Percentiles rank a stretch among this genome's conserved stretches.
Conservation (phyloP, 2,888 invertebrate genomes). For the Lagria hirta region DNA sequence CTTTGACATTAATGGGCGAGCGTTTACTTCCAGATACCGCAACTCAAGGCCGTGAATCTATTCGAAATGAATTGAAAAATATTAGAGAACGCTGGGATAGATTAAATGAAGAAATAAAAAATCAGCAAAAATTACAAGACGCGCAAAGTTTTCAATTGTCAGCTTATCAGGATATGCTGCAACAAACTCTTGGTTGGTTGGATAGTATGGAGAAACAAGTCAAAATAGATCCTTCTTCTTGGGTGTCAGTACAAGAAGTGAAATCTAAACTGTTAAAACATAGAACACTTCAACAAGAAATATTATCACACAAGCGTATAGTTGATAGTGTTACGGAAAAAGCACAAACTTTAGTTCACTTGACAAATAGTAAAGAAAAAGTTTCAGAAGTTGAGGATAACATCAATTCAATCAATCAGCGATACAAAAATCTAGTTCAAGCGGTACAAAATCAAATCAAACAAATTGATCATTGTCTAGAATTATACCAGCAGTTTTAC, state of each 20-base stretch:
- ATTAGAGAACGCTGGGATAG: constrained; percentile 87
- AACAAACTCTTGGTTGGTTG: constrained; percentile 82
- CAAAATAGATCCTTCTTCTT: constrained; percentile 69
- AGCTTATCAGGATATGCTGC: constrained; percentile 82
- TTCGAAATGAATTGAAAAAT: constrained; percentile 80
- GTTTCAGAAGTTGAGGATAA: constrained; percentile 67
- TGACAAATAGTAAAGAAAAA: constrained; percentile 61
- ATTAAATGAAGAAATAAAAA: constrained; percentile 74
- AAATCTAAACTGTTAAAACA: constrained; percentile 81
- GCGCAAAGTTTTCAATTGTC: constrained; percentile 80
- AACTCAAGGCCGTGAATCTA: constrained; percentile 84
- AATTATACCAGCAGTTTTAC: constrained; percentile 83
- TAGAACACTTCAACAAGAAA: constrained; percentile 86
- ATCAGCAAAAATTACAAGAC: constrained; percentile 83
- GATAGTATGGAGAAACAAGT: constrained; percentile 80
- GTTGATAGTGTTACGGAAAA: constrained; percentile 90
- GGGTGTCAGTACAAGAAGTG: constrained; percentile 82
- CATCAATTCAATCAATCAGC: constrained; percentile 70
- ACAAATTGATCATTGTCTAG: constrained; percentile 74
- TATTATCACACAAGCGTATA: constrained; percentile 84
- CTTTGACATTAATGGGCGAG: constrained; percentile 78
- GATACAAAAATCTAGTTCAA: constrained; percentile 72
- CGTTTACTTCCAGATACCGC: constrained; percentile 91
- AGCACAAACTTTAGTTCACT: constrained; percentile 69
- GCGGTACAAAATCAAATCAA: constrained; percentile 68